Percentiles rank a stretch among this genome's conserved stretches.
Evolutionary conservation across 37 sponge, comb jelly and placozoan species (phyloP).

Genomic region (Agelas oroides): DNA sequence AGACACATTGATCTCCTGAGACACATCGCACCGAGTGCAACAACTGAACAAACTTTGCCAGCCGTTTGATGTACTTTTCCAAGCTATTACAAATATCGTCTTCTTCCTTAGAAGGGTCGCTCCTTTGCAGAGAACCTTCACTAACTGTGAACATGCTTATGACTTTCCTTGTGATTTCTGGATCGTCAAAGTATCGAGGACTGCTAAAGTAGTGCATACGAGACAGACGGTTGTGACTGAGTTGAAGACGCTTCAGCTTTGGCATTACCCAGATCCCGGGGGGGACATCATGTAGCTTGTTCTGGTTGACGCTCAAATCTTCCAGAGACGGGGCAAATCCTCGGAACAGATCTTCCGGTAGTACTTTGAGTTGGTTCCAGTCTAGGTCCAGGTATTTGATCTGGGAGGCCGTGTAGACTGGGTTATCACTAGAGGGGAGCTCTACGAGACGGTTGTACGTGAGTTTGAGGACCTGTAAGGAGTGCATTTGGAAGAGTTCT

Average conservation of each 20-base stretch:
- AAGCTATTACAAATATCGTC: neutral
- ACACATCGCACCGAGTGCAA: constrained; percentile 10
- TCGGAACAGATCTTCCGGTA: constrained; percentile 62
- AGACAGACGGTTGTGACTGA: constrained; percentile 55
- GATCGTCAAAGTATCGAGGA: constrained; percentile 29
- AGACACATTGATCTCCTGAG: too few species aligned
- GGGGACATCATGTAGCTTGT: constrained; percentile 61
- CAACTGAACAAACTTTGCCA: constrained; percentile 16
- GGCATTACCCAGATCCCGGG: constrained; percentile 73
- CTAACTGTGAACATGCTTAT: neutral
- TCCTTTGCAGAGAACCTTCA: neutral
- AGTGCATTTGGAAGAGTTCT: constrained; percentile 64
- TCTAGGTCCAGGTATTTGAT: constrained; percentile 35
- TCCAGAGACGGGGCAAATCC: constrained; percentile 32
- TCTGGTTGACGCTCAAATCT: constrained; percentile 53
- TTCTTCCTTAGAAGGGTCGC: neutral
- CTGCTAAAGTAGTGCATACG: constrained; percentile 65
- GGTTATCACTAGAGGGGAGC: constrained; percentile 47
- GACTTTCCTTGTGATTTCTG: constrained; percentile 14
- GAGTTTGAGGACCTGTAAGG: constrained; percentile 39
- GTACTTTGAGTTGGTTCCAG: constrained; percentile 49
- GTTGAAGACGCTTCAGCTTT: constrained; percentile 52
- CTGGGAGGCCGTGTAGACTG: constrained; percentile 37
- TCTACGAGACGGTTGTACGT: constrained; percentile 44
- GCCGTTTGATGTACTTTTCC: constrained; percentile 18